Conservation (phyloP, 30 jellyfish, hydroid and myxozoan species). For the Aurelia aurita region DNA sequence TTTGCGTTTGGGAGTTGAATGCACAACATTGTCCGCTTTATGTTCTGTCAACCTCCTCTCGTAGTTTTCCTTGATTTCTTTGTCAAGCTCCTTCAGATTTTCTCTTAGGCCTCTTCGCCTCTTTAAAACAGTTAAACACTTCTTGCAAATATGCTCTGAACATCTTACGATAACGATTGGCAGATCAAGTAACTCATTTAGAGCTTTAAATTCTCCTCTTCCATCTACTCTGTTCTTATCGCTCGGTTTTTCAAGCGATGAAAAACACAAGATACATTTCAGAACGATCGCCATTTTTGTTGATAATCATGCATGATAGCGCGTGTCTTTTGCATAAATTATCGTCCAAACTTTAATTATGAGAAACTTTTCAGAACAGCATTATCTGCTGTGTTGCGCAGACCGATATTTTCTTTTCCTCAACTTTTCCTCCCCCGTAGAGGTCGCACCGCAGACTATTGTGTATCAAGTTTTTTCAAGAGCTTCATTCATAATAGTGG, state of each 20-base stretch:
- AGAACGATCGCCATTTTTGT: conserved; percentile 14
- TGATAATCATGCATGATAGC: not conserved
- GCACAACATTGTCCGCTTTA: too few relatives aligned
- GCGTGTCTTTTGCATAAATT: conserved; percentile 1
- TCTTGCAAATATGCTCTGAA: conserved; percentile 2
- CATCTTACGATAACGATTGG: not conserved
- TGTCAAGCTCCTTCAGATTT: too few relatives aligned
- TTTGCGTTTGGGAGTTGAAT: too few relatives aligned
- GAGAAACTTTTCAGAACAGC: not conserved
- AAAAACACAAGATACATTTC: not conserved
- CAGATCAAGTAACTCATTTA: not conserved
- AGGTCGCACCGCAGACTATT: conserved; percentile 4
- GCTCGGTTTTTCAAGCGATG: conserved; percentile 11
- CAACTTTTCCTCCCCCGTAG: conserved; percentile 1
- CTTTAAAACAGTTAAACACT: not conserved
- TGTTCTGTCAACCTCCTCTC: too few relatives aligned
- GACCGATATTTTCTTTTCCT: conserved; percentile 2
- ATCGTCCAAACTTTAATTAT: not conserved
- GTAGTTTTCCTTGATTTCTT: too few relatives aligned
- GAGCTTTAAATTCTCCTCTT: not conserved
- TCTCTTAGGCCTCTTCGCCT: not conserved
- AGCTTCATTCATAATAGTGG: too few relatives aligned
- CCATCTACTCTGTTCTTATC: conserved; percentile 9
- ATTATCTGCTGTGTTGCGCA: not conserved
- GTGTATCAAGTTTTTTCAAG: not conserved